Evolutionary conservation across 2,113 vertebrate genomes (phyloP), one percentile per base, ranked within the genome.

Genomic region (Odontophorus gujanensis): DNA sequence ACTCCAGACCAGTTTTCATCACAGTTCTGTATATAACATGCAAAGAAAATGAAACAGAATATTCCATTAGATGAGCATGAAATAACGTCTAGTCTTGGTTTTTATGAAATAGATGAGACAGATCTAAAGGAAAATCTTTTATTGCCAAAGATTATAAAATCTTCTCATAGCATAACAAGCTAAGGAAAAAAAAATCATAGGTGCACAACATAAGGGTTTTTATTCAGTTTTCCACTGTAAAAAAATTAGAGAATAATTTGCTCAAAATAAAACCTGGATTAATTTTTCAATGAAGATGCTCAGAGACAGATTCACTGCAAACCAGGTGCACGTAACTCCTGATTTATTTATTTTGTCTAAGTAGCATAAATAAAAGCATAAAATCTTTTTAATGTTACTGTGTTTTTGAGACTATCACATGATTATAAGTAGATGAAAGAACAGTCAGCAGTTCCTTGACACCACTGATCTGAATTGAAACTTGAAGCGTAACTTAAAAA

Each of bases 1-100:
- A 98, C 84, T 99, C 99, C 94, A 99, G 96, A 36, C 99, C 98
- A 6, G 99, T 99, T 95, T 99, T 99, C 99, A 99, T 99, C 83
- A 99, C 99, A 6, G 99, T 99, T 96, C 99, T 99, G 77, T 14
- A 91, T 24, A 81, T 2, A 51, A 8, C 17, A 90, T 76, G 26
- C 15, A 91, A 80, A 76, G 68, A 81, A 10, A 90, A 89, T 53
- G 7, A 65, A 77, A 82, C 83, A 51, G 22, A 91, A 75, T 67
- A 80, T 89, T 63, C 30, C 65, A 32, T 91, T 66, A 94, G 59
- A 53, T 11, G 92, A 76, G 59, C 6, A 69, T 9, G 19, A 40
- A 78, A 85, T 36, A 76, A 85, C 88, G 26, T 2, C 48, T 67
- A 50, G 6, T 15, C 30, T 53, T 71, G 11, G 8, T 10, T 81